phyloP scores from a whole-genome alignment of 2,888 invertebrate species.

The Acanthosepion esculentum region DNA sequence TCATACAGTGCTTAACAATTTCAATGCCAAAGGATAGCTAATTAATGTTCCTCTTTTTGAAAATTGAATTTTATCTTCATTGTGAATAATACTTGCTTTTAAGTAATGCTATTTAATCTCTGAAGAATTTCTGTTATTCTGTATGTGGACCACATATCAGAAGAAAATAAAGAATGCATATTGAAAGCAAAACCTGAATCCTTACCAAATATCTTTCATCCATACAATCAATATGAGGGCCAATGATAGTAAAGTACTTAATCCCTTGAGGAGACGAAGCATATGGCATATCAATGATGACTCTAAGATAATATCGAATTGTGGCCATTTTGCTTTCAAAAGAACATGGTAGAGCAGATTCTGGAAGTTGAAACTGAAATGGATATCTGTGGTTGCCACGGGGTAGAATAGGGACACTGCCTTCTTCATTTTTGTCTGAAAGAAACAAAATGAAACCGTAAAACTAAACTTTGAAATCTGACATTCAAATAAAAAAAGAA shows the following conservation, averaged over 20 bases:
- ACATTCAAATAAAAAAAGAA: background rate
- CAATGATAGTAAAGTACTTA: constrained; percentile 86
- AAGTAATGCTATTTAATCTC: too few relatives aligned
- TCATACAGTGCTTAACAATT: too few relatives aligned
- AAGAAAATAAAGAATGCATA: too few relatives aligned
- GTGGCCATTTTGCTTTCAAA: constrained; percentile 85
- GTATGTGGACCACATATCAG: too few relatives aligned
- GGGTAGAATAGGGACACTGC: constrained; percentile 79
- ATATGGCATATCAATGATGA: constrained; percentile 84
- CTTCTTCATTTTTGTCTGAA: constrained; percentile 71
- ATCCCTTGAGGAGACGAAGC: constrained; percentile 86
- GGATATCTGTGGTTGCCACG: constrained; percentile 83
- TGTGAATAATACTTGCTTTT: too few relatives aligned
- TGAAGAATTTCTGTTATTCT: too few relatives aligned
- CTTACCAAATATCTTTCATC: constrained; percentile 85
- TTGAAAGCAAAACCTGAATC: background rate
- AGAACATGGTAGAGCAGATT: constrained; percentile 84
- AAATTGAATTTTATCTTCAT: too few relatives aligned
- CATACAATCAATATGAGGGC: constrained; percentile 87
- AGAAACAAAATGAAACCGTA: constrained; percentile 6
- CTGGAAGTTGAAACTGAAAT: constrained; percentile 83
- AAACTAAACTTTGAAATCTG: background rate
- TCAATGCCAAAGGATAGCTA: too few relatives aligned
- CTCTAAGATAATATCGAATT: constrained; percentile 81
- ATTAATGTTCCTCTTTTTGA: too few relatives aligned